Percentiles rank a stretch among this genome's conserved stretches.
These are phyloP conservation scores for Sylvia borin DNA, from an alignment of 2,797 vertebrate species.

Conservation along the genomic window DNA sequence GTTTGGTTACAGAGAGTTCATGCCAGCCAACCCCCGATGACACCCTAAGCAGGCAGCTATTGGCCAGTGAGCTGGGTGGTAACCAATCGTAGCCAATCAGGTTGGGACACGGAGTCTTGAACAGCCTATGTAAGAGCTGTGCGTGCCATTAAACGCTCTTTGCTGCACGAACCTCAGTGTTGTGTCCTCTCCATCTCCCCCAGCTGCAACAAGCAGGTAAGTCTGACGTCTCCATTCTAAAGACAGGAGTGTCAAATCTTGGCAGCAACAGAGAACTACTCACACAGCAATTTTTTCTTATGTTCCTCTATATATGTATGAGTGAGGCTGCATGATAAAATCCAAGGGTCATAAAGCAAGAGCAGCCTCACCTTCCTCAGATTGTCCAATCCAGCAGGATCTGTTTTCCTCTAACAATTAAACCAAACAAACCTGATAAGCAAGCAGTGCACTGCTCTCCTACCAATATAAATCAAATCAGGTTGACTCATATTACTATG, in stretches of 20 bases:
- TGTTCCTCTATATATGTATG: not conserved
- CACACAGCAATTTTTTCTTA: not conserved
- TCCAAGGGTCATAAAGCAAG: not conserved
- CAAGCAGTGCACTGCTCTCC: not conserved
- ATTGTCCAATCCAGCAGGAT: fast-evolving
- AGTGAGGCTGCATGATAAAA: not conserved
- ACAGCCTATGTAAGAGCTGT: not conserved
- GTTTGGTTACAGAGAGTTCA: not conserved
- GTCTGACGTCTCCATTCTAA: not conserved
- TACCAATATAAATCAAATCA: not conserved
- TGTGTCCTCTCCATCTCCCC: not conserved
- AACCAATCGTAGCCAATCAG: not conserved
- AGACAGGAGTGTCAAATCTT: not conserved
- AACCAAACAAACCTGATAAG: not conserved
- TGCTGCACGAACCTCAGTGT: not conserved
- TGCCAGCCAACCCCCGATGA: not conserved
- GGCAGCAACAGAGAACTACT: not conserved
- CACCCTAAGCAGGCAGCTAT: not conserved
- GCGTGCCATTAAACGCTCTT: not conserved
- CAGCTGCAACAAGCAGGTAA: not conserved
- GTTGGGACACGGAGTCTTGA: not conserved
- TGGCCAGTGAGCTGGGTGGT: not conserved
- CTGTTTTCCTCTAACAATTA: not conserved
- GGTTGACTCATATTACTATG: not conserved
- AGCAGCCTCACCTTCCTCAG: not conserved